phyloP scores from a whole-genome alignment of 2,888 invertebrate species.

The Gisinianus flammeolus region DNA sequence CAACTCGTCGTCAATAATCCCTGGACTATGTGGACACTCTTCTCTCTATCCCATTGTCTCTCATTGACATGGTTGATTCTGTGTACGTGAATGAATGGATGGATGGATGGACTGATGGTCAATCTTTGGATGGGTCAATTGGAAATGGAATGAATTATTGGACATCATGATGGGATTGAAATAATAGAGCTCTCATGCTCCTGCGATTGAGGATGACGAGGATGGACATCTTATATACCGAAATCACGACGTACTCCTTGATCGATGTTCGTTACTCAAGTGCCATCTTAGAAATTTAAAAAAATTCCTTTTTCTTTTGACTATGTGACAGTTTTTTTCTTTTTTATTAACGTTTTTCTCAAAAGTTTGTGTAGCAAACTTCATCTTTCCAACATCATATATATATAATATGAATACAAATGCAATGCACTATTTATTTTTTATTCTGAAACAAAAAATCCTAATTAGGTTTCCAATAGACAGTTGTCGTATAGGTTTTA shows the following conservation, averaged over 20 bases:
- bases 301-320: constrained; percentile 33
- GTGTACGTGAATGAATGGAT: not conserved
- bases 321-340: constrained; percentile 8
- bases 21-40: too few species aligned
- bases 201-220: constrained; percentile 98
- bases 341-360: not conserved
- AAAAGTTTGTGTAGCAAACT: too few species aligned
- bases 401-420: too few species aligned
- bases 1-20: not conserved
- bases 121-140: constrained; percentile 26
- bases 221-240: constrained; percentile 99
- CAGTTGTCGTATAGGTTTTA: too few species aligned
- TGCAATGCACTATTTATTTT: too few species aligned
- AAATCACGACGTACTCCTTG: constrained; percentile 97
- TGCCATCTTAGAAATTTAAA: constrained; percentile 33
- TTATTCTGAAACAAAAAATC: too few species aligned
- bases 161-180: constrained; percentile 18
- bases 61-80: too few species aligned
- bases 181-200: constrained; percentile 80
- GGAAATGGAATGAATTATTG: not conserved
- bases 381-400: too few species aligned
- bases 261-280: constrained; percentile 76
- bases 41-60: too few species aligned
- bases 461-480: too few species aligned
- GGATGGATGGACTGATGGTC: too few species aligned